Base-by-base conservation (phyloP, 2,888 invertebrate genomes). In the Agrochola lychnidis region DNA sequence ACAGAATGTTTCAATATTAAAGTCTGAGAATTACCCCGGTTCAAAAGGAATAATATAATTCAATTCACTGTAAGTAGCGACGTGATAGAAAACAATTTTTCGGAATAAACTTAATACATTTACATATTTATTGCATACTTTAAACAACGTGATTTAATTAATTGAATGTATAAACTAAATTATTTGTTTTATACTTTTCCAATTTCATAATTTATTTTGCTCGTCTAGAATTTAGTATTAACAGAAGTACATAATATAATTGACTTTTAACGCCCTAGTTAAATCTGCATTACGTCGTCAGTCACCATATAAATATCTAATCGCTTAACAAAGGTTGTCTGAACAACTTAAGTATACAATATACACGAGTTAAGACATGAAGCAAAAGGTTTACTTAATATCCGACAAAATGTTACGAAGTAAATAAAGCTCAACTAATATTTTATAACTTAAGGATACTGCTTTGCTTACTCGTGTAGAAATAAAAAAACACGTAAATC, bases 21-120 rank as follows among this genome's bases (percentile, higher is more conserved):
- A 72, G 2, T 68, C 36, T 59, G 22, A 22, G 10, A 61, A 68
- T 57, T 16, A 53, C 57, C 14, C 4, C 9, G 16, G 1, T 45
- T 69, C 25, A 67, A 78, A 73, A 68, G 61, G 63, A 57, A 78
- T 73, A 64, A 61, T 30, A 74, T 64, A 79, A 73, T 79, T 68
- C n/a, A 57, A 68, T 63, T 14, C 10, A 36, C 53, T 56, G 12
- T n/a, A 42, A 45, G 30, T 36, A 25, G 9, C 14, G 1, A 40
- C 14, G 1, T 25, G 16, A 5, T 56, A 12, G 14, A 4, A 2
- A 59, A 56, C 1, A 2, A 4, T 36, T 42, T 70, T 59, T 45
- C 30, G 22, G 19, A 64, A 16, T 59, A 36, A 42, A 64, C n/a
- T 51, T 12, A n/a, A 53, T 70, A 25, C 5, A 66, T 66, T 70